Conservation (phyloP, 2,888 invertebrate species). For the Dynastes tityus region DNA sequence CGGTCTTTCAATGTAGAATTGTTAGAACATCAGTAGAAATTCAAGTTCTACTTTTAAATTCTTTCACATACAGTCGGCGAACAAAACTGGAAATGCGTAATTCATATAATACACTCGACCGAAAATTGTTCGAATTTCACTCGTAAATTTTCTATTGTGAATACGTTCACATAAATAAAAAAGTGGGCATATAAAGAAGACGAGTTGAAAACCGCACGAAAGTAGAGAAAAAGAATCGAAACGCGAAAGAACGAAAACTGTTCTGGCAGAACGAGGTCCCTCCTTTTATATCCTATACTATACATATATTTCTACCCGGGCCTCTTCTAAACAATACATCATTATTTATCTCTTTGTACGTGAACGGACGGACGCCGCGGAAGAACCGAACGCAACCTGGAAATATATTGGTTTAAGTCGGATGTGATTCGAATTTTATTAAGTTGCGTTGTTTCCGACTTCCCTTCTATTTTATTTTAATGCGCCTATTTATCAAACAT, state of each 20-base stretch:
- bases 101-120: slow-evolving; percentile 15
- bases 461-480: slow-evolving; percentile 45
- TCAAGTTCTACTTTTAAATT: too few species aligned
- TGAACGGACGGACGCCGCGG: slow-evolving; percentile 56
- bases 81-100: not conserved
- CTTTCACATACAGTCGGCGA: not conserved
- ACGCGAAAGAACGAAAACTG: slow-evolving; percentile 11
- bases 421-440: slow-evolving; percentile 64
- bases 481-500: slow-evolving; percentile 44
- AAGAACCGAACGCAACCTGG: slow-evolving; percentile 60
- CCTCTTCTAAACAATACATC: slow-evolving; percentile 61
- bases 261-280: not conserved
- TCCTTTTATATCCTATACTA: not conserved
- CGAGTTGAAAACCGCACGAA: slow-evolving; percentile 26
- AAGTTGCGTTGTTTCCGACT: slow-evolving; percentile 50
- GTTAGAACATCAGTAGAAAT: too few species aligned
- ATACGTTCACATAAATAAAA: slow-evolving; percentile 44
- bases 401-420: slow-evolving; percentile 62
- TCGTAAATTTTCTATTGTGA: slow-evolving; percentile 41
- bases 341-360: slow-evolving; percentile 64
- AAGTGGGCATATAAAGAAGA: slow-evolving; percentile 15
- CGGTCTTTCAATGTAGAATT: too few species aligned
- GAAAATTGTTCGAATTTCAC: slow-evolving; percentile 11
- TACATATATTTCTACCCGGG: slow-evolving; percentile 34
- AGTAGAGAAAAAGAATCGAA: slow-evolving; percentile 20